These are phyloP conservation scores for Odobenus rosmarus DNA, from an alignment of 2,113 vertebrate genomes.

Conservation along the genomic window DNA sequence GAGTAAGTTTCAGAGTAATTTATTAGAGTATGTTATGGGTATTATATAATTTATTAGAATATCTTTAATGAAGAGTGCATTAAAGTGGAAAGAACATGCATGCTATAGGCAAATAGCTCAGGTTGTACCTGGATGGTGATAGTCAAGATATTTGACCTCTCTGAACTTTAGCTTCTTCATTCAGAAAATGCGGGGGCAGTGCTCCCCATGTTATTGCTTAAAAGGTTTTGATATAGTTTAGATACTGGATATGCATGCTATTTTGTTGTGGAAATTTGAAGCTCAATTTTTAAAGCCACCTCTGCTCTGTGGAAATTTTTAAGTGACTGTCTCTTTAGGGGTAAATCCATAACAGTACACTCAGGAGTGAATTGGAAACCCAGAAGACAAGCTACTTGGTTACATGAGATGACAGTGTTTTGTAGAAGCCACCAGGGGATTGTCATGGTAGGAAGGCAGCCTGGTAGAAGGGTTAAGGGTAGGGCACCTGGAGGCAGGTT, in stretches of 20 bases:
- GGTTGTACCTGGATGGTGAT: not conserved
- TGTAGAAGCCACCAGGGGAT: not conserved
- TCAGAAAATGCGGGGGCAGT: not conserved
- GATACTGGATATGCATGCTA: not conserved
- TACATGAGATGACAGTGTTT: not conserved
- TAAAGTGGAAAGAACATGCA: not conserved
- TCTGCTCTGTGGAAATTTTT: not conserved
- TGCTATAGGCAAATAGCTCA: not conserved
- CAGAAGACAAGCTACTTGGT: not conserved
- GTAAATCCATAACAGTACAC: not conserved
- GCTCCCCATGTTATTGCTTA: not conserved
- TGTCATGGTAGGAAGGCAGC: not conserved
- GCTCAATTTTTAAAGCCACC: not conserved
- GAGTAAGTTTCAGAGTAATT: not conserved
- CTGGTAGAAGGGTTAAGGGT: not conserved
- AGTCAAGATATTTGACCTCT: not conserved
- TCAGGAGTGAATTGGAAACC: not conserved
- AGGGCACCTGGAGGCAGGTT: not conserved
- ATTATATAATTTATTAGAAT: not conserved
- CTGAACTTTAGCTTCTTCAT: not conserved
- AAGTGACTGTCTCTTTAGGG: not conserved
- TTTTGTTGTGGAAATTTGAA: not conserved
- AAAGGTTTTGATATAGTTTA: not conserved
- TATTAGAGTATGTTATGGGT: not conserved
- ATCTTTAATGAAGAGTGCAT: not conserved